phyloP scores from a whole-genome alignment of 2,113 vertebrate species.

The Cercocebus atys region DNA sequence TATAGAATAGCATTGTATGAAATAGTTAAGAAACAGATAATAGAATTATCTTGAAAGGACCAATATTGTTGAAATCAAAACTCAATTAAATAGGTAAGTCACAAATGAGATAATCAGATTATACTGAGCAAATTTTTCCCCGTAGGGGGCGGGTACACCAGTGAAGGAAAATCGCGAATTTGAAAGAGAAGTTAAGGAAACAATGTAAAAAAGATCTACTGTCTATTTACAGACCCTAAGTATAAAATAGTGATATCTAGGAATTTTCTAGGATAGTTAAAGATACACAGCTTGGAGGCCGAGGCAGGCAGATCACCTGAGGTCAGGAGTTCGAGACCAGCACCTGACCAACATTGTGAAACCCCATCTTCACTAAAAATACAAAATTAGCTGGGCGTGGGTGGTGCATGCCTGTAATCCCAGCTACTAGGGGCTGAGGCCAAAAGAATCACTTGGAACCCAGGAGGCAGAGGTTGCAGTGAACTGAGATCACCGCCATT shows the following conservation, averaged over 20 bases:
- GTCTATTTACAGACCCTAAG: not conserved
- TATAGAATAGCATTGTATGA: not conserved
- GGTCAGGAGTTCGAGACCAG: too few relatives aligned
- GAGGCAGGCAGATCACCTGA: too few relatives aligned
- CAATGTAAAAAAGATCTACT: not conserved
- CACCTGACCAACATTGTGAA: too few relatives aligned
- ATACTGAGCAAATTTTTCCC: not conserved
- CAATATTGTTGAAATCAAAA: not conserved
- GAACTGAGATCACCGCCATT: too few relatives aligned
- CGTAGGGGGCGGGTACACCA: too few relatives aligned
- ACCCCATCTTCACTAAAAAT: too few relatives aligned
- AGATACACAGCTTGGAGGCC: not conserved
- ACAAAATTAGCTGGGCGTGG: too few relatives aligned
- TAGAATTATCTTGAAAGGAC: not conserved
- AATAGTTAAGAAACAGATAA: not conserved
- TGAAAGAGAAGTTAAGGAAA: conserved; percentile 1
- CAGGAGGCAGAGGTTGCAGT: too few relatives aligned
- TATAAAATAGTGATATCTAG: not conserved
- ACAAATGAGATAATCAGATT: not conserved
- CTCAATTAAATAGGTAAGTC: not conserved
- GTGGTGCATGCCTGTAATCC: too few relatives aligned
- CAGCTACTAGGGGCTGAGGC: too few relatives aligned
- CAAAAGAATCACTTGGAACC: too few relatives aligned
- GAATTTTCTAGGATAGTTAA: not conserved
- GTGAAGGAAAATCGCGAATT: not conserved